These are phyloP conservation scores for Helleia helle DNA, from an alignment of 2,888 invertebrate species.

Conservation along the genomic window DNA sequence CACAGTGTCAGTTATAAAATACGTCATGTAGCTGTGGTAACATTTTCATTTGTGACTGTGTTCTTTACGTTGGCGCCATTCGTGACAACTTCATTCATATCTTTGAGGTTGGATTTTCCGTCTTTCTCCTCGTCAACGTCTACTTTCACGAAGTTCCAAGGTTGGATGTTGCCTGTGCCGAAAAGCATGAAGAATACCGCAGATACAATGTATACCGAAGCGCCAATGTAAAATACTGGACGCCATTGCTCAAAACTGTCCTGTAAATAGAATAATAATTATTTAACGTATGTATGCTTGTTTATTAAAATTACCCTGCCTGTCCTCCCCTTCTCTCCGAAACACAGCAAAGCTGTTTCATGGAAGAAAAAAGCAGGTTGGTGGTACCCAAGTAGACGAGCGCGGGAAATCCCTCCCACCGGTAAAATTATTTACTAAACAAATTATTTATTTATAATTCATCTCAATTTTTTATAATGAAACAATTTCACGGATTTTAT, in stretches of 20 bases:
- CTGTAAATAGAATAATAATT: slow-evolving; percentile 53
- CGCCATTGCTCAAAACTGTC: slow-evolving; percentile 83
- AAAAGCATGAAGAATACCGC: slow-evolving; percentile 80
- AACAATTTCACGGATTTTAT: no score
- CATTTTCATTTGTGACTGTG: slow-evolving; percentile 23
- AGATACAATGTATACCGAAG: slow-evolving; percentile 79
- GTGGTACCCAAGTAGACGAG: no score
- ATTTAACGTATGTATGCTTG: no score
- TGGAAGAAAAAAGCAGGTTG: no score
- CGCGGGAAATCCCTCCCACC: no score
- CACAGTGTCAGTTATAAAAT: neutral
- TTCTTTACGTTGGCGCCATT: slow-evolving; percentile 36
- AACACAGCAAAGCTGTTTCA: no score
- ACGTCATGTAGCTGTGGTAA: slow-evolving; percentile 6
- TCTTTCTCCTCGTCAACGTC: slow-evolving; percentile 23
- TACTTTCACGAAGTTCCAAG: slow-evolving; percentile 75
- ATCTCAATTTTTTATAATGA: no score
- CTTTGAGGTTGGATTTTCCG: slow-evolving; percentile 24
- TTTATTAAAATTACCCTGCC: no score
- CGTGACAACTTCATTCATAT: slow-evolving; percentile 29
- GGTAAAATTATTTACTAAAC: no score
- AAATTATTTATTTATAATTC: no score
- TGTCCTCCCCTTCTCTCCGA: no score
- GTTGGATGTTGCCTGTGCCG: slow-evolving; percentile 80
- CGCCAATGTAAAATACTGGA: slow-evolving; percentile 81